These are phyloP conservation scores for Salpingus planirostris DNA, from an alignment of 2,888 invertebrate species.

Conservation along the genomic window DNA sequence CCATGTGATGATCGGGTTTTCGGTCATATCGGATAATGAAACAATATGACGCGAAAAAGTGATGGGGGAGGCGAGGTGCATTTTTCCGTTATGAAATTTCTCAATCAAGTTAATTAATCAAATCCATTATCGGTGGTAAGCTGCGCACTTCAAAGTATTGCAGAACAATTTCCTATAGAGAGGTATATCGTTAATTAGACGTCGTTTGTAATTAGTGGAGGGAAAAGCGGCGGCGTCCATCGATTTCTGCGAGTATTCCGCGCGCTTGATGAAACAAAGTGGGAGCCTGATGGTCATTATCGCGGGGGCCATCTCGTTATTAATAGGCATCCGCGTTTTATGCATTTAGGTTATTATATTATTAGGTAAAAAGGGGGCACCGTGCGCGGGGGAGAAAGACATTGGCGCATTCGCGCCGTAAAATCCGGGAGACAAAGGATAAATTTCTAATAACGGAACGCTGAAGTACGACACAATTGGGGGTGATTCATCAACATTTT, in stretches of 20 bases:
- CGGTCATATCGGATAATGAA: too few relatives aligned
- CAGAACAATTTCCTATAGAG: slow-evolving; percentile 43
- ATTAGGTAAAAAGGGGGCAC: too few relatives aligned
- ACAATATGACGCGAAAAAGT: too few relatives aligned
- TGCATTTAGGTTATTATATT: too few relatives aligned
- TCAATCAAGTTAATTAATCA: slow-evolving; percentile 41
- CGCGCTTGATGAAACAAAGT: not conserved
- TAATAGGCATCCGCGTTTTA: too few relatives aligned
- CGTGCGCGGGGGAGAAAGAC: too few relatives aligned
- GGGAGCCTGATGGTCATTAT: not conserved
- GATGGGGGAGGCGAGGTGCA: slow-evolving; percentile 28
- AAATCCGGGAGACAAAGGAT: slow-evolving; percentile 37
- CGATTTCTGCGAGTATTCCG: slow-evolving; percentile 26
- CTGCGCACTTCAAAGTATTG: slow-evolving; percentile 40
- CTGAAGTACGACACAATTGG: slow-evolving; percentile 34
- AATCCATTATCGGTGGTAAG: slow-evolving; percentile 37
- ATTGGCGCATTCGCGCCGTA: too few relatives aligned
- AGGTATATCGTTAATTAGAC: slow-evolving; percentile 43
- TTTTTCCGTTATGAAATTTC: slow-evolving; percentile 32
- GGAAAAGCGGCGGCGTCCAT: slow-evolving; percentile 22
- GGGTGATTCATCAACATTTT: slow-evolving; percentile 40
- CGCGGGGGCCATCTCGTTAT: not conserved
- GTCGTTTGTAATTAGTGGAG: slow-evolving; percentile 40
- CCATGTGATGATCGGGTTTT: too few relatives aligned
- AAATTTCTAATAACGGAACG: slow-evolving; percentile 36